Base-by-base conservation (phyloP, 1,140 invertebrate genomes). In the Bicyclus anynana region DNA sequence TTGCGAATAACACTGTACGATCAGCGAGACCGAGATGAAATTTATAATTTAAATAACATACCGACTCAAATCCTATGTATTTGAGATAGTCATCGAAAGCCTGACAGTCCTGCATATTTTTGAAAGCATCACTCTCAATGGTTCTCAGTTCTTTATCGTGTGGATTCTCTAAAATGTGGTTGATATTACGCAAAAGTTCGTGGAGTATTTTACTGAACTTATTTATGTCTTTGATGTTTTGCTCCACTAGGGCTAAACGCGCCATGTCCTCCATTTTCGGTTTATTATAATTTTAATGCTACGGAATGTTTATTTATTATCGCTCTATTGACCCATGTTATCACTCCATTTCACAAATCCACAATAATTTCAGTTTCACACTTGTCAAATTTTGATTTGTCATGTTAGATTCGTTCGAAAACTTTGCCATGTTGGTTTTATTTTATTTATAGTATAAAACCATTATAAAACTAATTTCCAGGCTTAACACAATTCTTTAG, bases 201-300 rank as follows among this genome's bases (percentile, higher is more conserved):
- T 70, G 70, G 2, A 87, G 60, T 40, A 84, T 50, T 64, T 76
- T 72, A 52, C 62, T 67, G 60, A 73, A 87, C 42, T 72, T 76
- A 42, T 80, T 60, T 7, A 56, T 26, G 29, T 77, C 67, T 38
- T 65, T 55, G 7, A 80, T 29, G 53, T 70, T 68, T 68, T 80
- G 74, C 59, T 85, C 84, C 5, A 87, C 65, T 12, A 80, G 47
- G 53, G 84, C 84, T 49, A 87, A 62, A 20, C 81, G 71, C 2
- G 81, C 81, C 66, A 76, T 80, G 47, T 85, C 82, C 53, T 87
- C 84, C 84, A 87, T 87, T 67, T 58, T 80, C 59, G 16, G 44
- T 55, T 42, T 29, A 38, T 37, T 54, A 58, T 52, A 40, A 29
- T 63, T 62, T 57, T 47, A 56, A 46, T 58, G 51, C 21, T 59